Conservation (phyloP, 2,888 invertebrate species). For the Eurytoma adleriae region DNA sequence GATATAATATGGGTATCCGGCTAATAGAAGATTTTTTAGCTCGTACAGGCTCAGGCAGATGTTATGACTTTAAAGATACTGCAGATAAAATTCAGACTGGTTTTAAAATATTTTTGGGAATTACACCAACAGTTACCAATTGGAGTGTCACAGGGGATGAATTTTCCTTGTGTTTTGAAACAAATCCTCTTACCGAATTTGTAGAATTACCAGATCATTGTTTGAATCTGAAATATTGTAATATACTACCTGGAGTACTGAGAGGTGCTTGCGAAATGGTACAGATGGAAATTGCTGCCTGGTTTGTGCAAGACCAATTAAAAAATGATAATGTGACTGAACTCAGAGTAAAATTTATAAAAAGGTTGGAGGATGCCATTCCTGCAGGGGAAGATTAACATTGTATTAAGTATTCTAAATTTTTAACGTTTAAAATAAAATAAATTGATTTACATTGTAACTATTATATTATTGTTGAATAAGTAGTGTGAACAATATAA, state of each 20-base stretch:
- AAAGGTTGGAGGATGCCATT: conserved; percentile 96
- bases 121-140: conserved; percentile 94
- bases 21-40: conserved; percentile 98
- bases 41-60: conserved; percentile 91
- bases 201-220: conserved; percentile 94
- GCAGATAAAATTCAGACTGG: conserved; percentile 95
- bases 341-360: conserved; percentile 94
- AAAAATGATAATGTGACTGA: conserved; percentile 97
- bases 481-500: conserved; percentile 16
- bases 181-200: conserved; percentile 97
- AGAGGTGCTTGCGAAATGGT: conserved; percentile 99
- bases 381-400: conserved; percentile 97
- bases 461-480: conserved; percentile 36
- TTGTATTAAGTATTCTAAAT: conserved; percentile 3
- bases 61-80: conserved; percentile 96
- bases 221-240: conserved; percentile 91
- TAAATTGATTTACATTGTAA: conserved; percentile 34
- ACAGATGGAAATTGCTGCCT: conserved; percentile 95
- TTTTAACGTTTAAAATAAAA: conserved; percentile 31
- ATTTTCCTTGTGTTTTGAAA: conserved; percentile 96
- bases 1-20: conserved; percentile 98
- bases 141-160: conserved; percentile 97
- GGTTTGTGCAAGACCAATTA: conserved; percentile 96
- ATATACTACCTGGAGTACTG: conserved; percentile 92
- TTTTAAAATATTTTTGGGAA: conserved; percentile 83